Conservation (phyloP, 2,113 vertebrate genomes). For the Dipodomys ordii region DNA sequence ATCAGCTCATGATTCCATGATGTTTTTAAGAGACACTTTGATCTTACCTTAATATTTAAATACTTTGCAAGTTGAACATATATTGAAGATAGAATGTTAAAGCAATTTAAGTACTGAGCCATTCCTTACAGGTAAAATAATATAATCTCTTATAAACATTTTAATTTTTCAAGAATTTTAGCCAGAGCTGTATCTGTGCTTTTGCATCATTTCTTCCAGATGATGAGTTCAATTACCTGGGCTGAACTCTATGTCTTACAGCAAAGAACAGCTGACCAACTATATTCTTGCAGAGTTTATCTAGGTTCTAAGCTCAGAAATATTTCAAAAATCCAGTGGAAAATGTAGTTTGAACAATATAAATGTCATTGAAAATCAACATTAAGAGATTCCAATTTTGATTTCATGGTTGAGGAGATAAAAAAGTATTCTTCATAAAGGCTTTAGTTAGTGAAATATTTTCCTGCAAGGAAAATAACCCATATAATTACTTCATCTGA, state of each 20-base stretch:
- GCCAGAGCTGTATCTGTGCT: not conserved
- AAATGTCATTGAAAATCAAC: not conserved
- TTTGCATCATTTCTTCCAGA: not conserved
- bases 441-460: slow-evolving; percentile 70
- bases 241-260: not conserved
- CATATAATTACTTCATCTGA: slow-evolving; percentile 77
- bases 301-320: not conserved
- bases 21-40: not conserved
- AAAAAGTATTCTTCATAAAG: slow-evolving; percentile 42
- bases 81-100: not conserved
- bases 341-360: slow-evolving; percentile 33
- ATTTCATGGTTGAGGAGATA: not conserved
- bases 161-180: slow-evolving; percentile 2
- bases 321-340: not conserved
- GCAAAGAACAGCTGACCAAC: not conserved
- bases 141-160: not conserved
- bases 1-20: not conserved
- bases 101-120: not conserved
- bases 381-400: slow-evolving; percentile 14
- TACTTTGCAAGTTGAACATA: not conserved
- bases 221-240: not conserved
- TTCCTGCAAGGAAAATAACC: slow-evolving; percentile 78
- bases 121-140: not conserved
- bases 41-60: not conserved
- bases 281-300: not conserved